phyloP scores from a whole-genome alignment of 1,140 invertebrate species.

The Monomorium pharaonis region DNA sequence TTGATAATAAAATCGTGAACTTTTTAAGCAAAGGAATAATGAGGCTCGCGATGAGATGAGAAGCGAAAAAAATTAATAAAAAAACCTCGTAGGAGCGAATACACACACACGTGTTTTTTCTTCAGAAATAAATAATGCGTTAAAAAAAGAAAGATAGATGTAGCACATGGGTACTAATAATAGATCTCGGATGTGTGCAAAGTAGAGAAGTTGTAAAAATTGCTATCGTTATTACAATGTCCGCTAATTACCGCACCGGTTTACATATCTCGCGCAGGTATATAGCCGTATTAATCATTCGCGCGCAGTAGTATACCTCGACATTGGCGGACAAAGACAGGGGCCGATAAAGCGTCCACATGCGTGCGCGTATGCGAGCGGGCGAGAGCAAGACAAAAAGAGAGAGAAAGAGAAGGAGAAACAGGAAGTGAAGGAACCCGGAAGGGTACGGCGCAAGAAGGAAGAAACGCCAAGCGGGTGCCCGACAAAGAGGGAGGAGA shows the following conservation, averaged over 20 bases:
- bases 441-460: conserved; percentile 36
- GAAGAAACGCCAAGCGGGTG: conserved; percentile 13
- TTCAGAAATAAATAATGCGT: background rate
- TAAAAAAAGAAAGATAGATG: background rate
- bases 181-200: background rate
- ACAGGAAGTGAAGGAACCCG: conserved; percentile 46
- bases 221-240: conserved; percentile 24
- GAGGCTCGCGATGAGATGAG: background rate
- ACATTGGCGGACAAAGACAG: conserved; percentile 30
- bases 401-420: conserved; percentile 14
- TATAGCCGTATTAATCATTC: conserved; percentile 30
- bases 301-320: conserved; percentile 13
- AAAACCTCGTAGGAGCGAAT: no score
- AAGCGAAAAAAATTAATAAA: background rate
- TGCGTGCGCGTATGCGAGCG: background rate
- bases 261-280: conserved; percentile 13
- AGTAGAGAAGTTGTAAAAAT: background rate
- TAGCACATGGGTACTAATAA: background rate
- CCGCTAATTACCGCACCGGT: conserved; percentile 28
- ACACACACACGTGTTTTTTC: background rate
- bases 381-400: background rate
- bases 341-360: conserved; percentile 37
- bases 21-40: conserved; percentile 1
- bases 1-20: background rate
- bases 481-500: background rate